Percentiles rank a stretch among this genome's conserved stretches.
Conservation (phyloP, 2,797 vertebrate species). For the Eospalax fontanierii region DNA sequence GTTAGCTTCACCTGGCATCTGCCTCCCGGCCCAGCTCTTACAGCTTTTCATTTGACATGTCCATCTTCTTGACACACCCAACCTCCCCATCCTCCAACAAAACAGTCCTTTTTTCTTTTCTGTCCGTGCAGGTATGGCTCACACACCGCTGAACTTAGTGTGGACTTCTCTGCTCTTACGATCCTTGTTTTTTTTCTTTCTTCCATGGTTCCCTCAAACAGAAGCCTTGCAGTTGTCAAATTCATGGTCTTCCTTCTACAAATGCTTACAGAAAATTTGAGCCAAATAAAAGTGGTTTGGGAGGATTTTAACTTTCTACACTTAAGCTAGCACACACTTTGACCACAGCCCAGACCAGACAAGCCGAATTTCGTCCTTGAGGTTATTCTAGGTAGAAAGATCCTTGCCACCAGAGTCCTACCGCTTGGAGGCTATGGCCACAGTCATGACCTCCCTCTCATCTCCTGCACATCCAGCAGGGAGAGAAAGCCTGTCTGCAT, state of each 20-base stretch:
- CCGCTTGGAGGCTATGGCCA: not conserved
- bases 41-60: not conserved
- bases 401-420: not conserved
- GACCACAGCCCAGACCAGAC: not conserved
- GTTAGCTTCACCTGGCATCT: not conserved
- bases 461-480: not conserved
- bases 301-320: not conserved
- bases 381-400: not conserved
- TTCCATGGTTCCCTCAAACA: not conserved
- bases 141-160: not conserved
- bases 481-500: not conserved
- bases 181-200: not conserved
- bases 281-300: slow-evolving; percentile 2
- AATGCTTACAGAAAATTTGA: slow-evolving; percentile 37
- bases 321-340: not conserved
- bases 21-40: not conserved
- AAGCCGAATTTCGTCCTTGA: not conserved
- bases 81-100: not conserved
- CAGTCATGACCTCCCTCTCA: not conserved
- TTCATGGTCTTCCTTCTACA: slow-evolving; percentile 23
- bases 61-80: not conserved
- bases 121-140: not conserved
- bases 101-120: not conserved
- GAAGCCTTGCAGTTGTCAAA: not conserved
- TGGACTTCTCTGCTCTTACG: not conserved